phyloP scores from a whole-genome alignment of 2,888 invertebrate genomes.

The Campoletis raptor region DNA sequence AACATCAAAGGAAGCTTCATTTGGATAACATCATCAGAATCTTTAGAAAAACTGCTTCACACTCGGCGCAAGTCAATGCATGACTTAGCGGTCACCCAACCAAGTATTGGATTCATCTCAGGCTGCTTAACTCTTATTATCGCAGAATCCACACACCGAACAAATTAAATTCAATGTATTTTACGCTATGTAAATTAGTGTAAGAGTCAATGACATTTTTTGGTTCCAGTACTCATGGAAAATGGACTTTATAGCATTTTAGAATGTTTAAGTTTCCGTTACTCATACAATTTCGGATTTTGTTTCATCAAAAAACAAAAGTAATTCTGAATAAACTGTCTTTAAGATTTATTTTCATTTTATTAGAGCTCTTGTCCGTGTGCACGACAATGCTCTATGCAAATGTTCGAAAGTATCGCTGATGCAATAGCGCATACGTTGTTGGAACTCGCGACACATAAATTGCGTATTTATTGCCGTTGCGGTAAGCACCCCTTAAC shows the following conservation, averaged over 20 bases:
- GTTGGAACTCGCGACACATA: conserved; percentile 73
- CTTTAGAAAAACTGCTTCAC: too few species aligned
- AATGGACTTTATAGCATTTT: not conserved
- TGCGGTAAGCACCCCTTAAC: conserved; percentile 62
- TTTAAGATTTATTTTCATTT: not conserved
- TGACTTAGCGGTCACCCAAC: too few species aligned
- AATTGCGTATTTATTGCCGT: conserved; percentile 78
- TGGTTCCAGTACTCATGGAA: too few species aligned
- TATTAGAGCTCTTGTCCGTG: conserved; percentile 19
- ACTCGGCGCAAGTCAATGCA: too few species aligned
- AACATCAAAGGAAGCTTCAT: too few species aligned
- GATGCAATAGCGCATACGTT: conserved; percentile 75
- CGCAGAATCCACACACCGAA: too few species aligned
- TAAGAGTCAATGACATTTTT: too few species aligned
- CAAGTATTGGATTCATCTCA: too few species aligned
- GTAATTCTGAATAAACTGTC: not conserved
- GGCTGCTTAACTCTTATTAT: too few species aligned
- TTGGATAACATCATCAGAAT: too few species aligned
- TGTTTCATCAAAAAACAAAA: not conserved
- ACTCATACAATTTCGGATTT: not conserved
- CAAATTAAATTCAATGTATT: not conserved
- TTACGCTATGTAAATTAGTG: not conserved
- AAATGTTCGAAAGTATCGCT: conserved; percentile 78
- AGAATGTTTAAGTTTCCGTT: not conserved
- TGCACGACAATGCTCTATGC: conserved; percentile 77